phyloP scores from a whole-genome alignment of 2,113 vertebrate genomes.

The Hyla sarda region DNA sequence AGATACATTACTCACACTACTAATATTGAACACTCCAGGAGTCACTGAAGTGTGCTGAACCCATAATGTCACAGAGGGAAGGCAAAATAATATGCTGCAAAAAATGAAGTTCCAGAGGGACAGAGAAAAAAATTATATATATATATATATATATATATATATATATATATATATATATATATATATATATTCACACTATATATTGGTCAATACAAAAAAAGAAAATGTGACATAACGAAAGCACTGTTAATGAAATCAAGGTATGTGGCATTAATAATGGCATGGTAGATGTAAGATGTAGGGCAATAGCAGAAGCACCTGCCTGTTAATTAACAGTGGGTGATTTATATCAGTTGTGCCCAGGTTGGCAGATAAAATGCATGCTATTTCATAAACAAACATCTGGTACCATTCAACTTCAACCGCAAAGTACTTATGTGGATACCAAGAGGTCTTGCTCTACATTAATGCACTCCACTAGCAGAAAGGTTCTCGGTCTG shows the following conservation, averaged over 20 bases:
- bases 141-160: neutral
- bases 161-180: neutral
- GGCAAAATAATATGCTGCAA: constrained; percentile 67
- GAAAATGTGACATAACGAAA: neutral
- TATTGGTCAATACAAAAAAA: neutral
- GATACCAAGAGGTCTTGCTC: no score
- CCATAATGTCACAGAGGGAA: constrained; percentile 66
- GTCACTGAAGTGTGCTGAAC: constrained; percentile 64
- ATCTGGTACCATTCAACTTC: neutral
- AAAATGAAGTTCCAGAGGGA: constrained; percentile 45
- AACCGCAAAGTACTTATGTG: neutral
- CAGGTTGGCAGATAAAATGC: neutral
- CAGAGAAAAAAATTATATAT: constrained; percentile 54
- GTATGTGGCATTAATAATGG: neutral
- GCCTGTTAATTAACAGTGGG: neutral
- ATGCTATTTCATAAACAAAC: neutral
- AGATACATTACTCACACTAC: constrained; percentile 72
- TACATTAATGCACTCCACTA: constrained; percentile 7
- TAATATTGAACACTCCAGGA: constrained; percentile 67
- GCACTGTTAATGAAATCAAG: neutral
- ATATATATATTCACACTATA: neutral
- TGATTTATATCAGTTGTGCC: neutral
- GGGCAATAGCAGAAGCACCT: constrained; percentile 8
- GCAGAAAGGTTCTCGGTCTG: neutral
- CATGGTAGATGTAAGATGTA: neutral